These are phyloP conservation scores for Archocentrus centrarchus DNA, from an alignment of 2,113 vertebrate genomes.

Conservation along the genomic window DNA sequence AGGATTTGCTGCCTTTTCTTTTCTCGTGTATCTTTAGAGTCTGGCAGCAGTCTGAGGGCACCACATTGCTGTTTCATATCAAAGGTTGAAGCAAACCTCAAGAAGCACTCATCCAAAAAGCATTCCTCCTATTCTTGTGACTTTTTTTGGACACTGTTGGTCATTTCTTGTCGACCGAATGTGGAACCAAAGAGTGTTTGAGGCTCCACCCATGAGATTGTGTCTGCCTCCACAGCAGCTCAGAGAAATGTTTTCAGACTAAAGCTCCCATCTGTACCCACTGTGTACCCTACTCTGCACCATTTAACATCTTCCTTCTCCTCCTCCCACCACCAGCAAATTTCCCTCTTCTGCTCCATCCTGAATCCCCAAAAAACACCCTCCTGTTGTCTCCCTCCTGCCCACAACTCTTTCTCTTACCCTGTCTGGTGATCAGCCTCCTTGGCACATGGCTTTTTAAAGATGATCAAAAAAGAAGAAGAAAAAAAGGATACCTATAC, in stretches of 20 bases:
- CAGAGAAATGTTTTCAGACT: conserved; percentile 22
- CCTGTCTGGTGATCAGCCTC: conserved; percentile 70
- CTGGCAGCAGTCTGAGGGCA: neutral
- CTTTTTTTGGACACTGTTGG: neutral
- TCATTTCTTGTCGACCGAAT: neutral
- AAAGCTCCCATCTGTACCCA: conserved; percentile 53
- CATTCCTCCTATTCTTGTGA: conserved; percentile 1
- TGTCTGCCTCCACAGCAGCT: conserved; percentile 38
- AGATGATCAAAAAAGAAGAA: conserved; percentile 35
- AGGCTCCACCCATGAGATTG: neutral
- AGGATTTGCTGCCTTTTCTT: neutral
- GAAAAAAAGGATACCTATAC: conserved; percentile 60
- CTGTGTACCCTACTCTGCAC: conserved; percentile 45
- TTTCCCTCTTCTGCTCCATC: conserved; percentile 15
- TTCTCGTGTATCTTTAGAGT: no score
- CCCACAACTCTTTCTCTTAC: conserved; percentile 19
- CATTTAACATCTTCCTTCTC: conserved; percentile 35
- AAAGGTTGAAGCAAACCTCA: neutral
- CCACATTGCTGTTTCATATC: neutral
- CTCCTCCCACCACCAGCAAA: conserved; percentile 40
- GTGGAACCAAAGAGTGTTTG: neutral
- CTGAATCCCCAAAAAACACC: neutral
- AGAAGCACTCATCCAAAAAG: conserved; percentile 6
- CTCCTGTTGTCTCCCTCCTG: neutral
- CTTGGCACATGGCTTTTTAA: conserved; percentile 60